A percentile compares a stretch with the other conserved stretches of the same genome.
Conservation (phyloP, 2,113 vertebrate species). For the Cololabis saira region DNA sequence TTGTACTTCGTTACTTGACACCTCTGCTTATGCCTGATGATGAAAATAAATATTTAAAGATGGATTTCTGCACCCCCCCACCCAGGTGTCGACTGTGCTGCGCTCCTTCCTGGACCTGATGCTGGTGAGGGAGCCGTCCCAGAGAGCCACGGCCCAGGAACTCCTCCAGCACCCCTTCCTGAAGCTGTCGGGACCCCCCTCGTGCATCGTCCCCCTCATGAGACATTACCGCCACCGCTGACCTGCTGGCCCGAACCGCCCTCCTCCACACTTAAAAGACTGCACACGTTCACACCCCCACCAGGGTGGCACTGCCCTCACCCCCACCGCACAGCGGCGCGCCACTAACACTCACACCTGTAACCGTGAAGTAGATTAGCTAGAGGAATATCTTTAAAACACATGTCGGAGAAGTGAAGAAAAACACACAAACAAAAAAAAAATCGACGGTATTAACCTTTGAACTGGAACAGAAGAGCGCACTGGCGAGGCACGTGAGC, state of each 20-base stretch:
- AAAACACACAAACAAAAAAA: slow-evolving; percentile 21
- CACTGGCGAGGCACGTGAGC: slow-evolving; percentile 36
- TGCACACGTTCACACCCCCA: slow-evolving; percentile 43
- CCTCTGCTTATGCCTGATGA: neutral
- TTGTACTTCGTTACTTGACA: too few relatives aligned
- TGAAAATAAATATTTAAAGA: neutral
- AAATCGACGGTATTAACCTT: slow-evolving; percentile 7
- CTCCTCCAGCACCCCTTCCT: slow-evolving; percentile 94
- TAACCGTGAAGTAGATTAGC: slow-evolving; percentile 80
- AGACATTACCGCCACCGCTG: slow-evolving; percentile 95
- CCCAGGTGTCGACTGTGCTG: slow-evolving; percentile 90
- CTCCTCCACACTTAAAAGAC: slow-evolving; percentile 35
- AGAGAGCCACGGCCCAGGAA: slow-evolving; percentile 93
- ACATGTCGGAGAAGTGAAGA: slow-evolving; percentile 44
- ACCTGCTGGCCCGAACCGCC: slow-evolving; percentile 52
- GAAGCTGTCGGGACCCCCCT: slow-evolving; percentile 92
- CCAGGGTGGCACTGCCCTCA: slow-evolving; percentile 61
- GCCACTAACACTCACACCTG: slow-evolving; percentile 58
- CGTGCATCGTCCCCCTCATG: slow-evolving; percentile 98
- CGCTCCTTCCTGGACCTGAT: slow-evolving; percentile 95
- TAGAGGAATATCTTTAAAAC: slow-evolving; percentile 60
- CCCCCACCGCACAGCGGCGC: slow-evolving; percentile 49
- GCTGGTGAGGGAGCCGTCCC: slow-evolving; percentile 95
- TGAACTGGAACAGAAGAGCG: slow-evolving; percentile 46
- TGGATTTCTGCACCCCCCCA: neutral